Base-by-base conservation (phyloP, 2,888 invertebrate genomes). In the Sphaerophoria taeniata region DNA sequence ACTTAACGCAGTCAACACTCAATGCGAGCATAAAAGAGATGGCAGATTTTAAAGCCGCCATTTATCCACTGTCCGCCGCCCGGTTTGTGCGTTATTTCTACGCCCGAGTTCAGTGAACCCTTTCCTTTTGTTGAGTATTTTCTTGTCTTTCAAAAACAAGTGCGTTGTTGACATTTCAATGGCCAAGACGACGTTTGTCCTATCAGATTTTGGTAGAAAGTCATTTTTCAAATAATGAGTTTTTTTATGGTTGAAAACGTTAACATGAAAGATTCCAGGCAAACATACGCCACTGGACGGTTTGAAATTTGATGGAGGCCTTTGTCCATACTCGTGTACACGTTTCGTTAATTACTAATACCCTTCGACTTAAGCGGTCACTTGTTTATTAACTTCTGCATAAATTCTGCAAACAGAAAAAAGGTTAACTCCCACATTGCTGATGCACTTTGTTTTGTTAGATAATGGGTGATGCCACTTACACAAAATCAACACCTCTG, bases 71-170 rank as follows among this genome's bases (percentile, higher is more conserved):
- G 11, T 58, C 36, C 11, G 39, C 12, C 43, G 9, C 43, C 43
- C 43, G 43, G 4, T 43, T 34, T 3, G 61, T 33, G 61, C n/a
- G 45, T 65, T 49, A 49, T 36, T 49, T 63, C 34, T 34, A 47
- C 63, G 65, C 49, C 65, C 49, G 36, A 49, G 82, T 78, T 78
- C 78, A 78, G 24, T 73, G 73, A 83, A 83, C 82, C 74, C 63
- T 61, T 78, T 16, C 31, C 39, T 63, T 24, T 24, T 24, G 47
- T 49, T 49, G 34, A n/a, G 6, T 70, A 1, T 6, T 55, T 65
- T 47, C 14, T 56, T 39, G 9, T 24, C 1, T 24, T 24, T 24
- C 1, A 2, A 24, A 24, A 24, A 24, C 2, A 0, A 69, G 4
- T 14, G 9, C 36, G 58, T 58, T n/a, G 12, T 31, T 69, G 51